Evolutionary conservation across 2,797 vertebrate genomes (phyloP), one percentile per base, ranked within the genome.

Genomic region (Mus caroli): DNA sequence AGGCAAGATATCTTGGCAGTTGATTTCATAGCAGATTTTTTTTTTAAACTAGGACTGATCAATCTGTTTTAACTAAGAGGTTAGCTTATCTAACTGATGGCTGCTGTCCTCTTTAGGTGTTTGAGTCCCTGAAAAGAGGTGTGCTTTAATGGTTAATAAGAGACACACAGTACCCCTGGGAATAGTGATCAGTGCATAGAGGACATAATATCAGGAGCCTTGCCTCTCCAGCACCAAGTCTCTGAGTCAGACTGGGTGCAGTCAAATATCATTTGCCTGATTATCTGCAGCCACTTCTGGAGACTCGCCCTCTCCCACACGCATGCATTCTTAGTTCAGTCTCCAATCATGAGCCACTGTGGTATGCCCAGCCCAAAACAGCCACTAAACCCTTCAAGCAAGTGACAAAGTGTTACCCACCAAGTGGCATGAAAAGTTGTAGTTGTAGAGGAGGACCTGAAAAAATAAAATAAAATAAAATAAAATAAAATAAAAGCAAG

Each of bases 301-400:
- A 28, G 19, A 14, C 46, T 37, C 10, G 24, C 6, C 12, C 56
- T 56, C 46, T 15, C 31, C 52, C n/a, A 2, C 34, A 37, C 7
- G 0, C 0, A 0, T 14, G n/a, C 8, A 22, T 67, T n/a, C 34
- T 22, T 20, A 5, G 2, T 24, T n/a, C 15, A 0, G 1, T 50
- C 82, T 88, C 50, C 28, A 19, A 0, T 69, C 37, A 12, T 31
- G 14, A n/a, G 22, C 37, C 31, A 8, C 1, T 1, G 3, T 11
- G 26, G 20, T 20, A 15, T 40, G 31, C 28, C 43, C 69, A 92
- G 88, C 22, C 43, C 28, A 34, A 17, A 10, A 86, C 69, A 37
- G 20, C 6, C 54, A 28, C 60, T 50, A 50, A 37, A 1, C 1
- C 17, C 52, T 50, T 9, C 19, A 11, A 89, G 31, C 31, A 28